Evolutionary conservation across 2,113 vertebrate genomes (phyloP), one percentile per base, ranked within the genome.

Genomic region (Cyrtonyx montezumae): DNA sequence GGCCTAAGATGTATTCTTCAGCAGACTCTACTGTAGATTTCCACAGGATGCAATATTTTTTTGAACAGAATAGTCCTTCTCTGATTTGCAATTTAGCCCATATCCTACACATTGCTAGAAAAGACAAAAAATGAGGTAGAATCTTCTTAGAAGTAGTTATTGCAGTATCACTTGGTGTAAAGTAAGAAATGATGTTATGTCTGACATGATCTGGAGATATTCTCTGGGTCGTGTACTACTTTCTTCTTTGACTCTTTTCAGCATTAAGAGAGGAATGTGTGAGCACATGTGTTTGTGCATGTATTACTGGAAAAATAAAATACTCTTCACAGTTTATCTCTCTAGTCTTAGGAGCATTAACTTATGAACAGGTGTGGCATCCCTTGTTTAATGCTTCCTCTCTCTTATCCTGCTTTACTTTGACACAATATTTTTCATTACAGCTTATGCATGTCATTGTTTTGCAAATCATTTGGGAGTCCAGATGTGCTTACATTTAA

Each of bases 381-480:
- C 19, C 11, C 36, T 74, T 70, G 36, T 84, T 89, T 66, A 62
- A 48, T 34, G 30, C 75, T 91, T 79, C 21, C 88, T 13, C 13
- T 73, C n/a, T 59, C 42, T 92, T 73, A 87, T 32, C 37, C 32
- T 83, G 45, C 49, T 87, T 91, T 91, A 46, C 34, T 22, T 55
- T 46, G 55, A 77, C 21, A 42, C 79, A 79, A 30, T 25, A 51
- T 70, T 89, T 91, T n/a, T 70, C 75, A 59, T 76, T 87, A n/a
- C 21, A 74, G 53, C 40, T 62, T 87, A 66, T 76, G 45, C n/a
- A 19, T 22, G 34, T 58, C 5, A 87, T 89, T 95, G 79, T 95
- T 85, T 77, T 83, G 67, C 49, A 94, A 73, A 73, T 79, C 91
- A 92, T 82, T 69, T 28, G 63, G 91, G 82, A 95, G 68, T 83